Evolutionary conservation across 2,113 vertebrate species (phyloP).

Genomic region (Fulmarus glacialis): DNA sequence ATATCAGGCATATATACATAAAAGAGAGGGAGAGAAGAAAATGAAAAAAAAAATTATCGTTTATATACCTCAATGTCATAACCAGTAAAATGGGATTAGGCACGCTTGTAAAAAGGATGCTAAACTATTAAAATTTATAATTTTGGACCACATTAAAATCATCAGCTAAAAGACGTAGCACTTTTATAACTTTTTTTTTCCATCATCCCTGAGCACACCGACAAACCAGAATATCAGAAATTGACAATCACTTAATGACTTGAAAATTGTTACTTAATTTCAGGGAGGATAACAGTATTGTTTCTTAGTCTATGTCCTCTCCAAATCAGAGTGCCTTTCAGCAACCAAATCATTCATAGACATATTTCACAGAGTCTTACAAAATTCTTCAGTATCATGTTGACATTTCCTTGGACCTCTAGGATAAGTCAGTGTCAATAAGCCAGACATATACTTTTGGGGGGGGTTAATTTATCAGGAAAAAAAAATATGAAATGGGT

Average conservation of each 20-base stretch:
- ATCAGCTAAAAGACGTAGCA: neutral
- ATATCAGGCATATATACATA: neutral
- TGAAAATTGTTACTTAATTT: neutral
- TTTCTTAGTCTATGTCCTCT: neutral
- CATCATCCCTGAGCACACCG: neutral
- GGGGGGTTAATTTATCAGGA: neutral
- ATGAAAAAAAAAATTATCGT: neutral
- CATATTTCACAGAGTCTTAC: neutral
- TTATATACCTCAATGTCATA: neutral
- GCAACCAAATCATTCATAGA: neutral
- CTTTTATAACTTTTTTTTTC: neutral
- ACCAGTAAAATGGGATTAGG: neutral
- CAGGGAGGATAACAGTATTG: neutral
- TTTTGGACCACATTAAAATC: neutral
- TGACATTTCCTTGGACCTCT: neutral
- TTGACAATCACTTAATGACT: neutral
- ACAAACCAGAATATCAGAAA: neutral
- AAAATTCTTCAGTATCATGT: neutral
- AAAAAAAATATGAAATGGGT: neutral
- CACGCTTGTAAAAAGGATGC: neutral
- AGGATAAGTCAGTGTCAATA: neutral
- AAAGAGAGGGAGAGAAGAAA: neutral
- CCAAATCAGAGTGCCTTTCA: neutral
- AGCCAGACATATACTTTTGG: neutral
- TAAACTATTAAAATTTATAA: neutral